A percentile compares a stretch with the other conserved stretches of the same genome.
Conservation (phyloP, 2,113 vertebrate genomes). For the Brachyistius frenatus region DNA sequence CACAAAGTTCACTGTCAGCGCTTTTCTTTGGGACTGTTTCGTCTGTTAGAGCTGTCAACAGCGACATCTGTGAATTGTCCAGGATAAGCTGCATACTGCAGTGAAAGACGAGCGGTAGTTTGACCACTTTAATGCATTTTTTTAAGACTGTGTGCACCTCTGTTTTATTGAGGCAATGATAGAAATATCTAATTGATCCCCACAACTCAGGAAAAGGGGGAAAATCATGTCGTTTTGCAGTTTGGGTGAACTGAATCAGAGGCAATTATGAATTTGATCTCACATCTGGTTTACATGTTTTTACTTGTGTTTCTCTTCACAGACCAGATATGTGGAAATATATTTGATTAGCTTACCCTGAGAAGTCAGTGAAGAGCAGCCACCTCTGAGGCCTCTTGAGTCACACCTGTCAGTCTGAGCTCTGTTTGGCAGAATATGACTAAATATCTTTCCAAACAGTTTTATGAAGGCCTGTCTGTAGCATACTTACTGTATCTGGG, state of each 20-base stretch:
- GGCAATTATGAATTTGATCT: no score
- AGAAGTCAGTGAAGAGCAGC: no score
- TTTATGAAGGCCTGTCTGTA: neutral
- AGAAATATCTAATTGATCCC: neutral
- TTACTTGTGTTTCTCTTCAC: no score
- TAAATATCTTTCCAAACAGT: neutral
- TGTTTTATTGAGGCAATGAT: neutral
- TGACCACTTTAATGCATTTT: neutral
- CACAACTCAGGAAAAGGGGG: neutral
- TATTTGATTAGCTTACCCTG: no score
- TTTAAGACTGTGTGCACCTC: neutral
- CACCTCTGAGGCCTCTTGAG: neutral
- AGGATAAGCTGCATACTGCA: neutral
- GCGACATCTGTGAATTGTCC: conserved; percentile 3
- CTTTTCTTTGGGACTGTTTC: conserved; percentile 37
- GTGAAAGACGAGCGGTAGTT: neutral
- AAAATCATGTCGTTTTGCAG: neutral
- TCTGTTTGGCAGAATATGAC: no score
- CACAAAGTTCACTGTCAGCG: conserved; percentile 37
- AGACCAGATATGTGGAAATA: no score
- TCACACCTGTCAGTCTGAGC: neutral
- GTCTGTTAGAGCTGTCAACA: conserved; percentile 2
- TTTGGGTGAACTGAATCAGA: neutral
- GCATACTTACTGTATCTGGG: conserved; percentile 7
- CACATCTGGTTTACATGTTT: no score